Evolutionary conservation across 1,140 invertebrate species (phyloP), one percentile per base, ranked within the genome.

Genomic region (Acyrthosiphon pisum): DNA sequence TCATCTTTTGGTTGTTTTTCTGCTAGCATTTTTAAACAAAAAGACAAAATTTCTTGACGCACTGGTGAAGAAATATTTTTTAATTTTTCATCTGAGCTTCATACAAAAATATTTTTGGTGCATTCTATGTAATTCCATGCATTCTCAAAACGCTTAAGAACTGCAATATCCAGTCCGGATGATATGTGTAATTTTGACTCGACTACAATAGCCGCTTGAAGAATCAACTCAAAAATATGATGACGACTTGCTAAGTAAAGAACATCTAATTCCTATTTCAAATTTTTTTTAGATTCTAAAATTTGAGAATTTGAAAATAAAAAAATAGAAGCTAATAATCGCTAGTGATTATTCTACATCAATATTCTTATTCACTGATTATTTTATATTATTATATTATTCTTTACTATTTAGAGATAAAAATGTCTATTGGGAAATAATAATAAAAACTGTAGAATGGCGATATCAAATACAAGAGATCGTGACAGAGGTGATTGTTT

Each of bases 201-300:
- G 60, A 20, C n/a, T 56, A n/a, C n/a, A n/a, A 90, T 60, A 6
- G 48, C 48, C 8, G 87, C 46, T 37, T 90, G 89, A 35, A 91
- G 60, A 41, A 94, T 44, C 37, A 94, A 81, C 76, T 93, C 94
- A 48, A 93, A 76, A 68, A 94, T 93, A 88, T 94, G 93, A 68
- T 94, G 93, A 30, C 94, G 84, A 48, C 94, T 94, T 22, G 93
- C 86, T 22, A 94, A 91, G 44, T 93, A 91, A 41, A 94, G 41
- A 26, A 94, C 23, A n/a, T 94, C 83, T 86, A 35, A 93, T 23
- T 88, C n/a, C n/a, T n/a, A n/a, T n/a, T n/a, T n/a, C n/a, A n/a
- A n/a, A n/a, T n/a, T n/a, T n/a, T n/a, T n/a, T n/a, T n/a, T n/a
- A 60, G 37, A 83, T 22, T 83, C 76, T 37, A 22, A 41, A 41